phyloP scores from a whole-genome alignment of 2,113 vertebrate species.

The Fukomys damarensis region DNA sequence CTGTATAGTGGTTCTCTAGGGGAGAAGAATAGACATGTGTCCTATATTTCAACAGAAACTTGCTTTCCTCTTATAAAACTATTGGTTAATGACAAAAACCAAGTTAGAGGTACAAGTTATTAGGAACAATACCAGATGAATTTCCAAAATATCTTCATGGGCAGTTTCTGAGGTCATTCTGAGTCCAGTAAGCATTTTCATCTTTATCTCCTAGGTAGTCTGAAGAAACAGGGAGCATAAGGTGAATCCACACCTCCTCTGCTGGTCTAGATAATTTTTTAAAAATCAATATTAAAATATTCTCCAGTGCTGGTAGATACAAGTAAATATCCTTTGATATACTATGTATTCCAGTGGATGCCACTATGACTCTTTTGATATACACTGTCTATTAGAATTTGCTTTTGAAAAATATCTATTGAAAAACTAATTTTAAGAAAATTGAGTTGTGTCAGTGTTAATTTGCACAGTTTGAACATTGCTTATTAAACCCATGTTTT shows the following conservation, averaged over 20 bases:
- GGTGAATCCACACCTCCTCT: background rate
- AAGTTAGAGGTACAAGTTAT: background rate
- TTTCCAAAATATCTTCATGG: background rate
- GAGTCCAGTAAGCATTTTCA: background rate
- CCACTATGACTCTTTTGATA: background rate
- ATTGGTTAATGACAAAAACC: background rate
- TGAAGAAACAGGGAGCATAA: background rate
- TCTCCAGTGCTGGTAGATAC: background rate
- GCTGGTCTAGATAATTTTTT: background rate
- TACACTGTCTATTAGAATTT: constrained; percentile 10
- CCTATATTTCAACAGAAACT: background rate
- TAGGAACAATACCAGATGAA: background rate
- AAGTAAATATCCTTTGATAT: background rate
- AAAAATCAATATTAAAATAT: background rate
- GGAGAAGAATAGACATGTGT: background rate
- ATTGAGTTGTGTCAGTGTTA: background rate
- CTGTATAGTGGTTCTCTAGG: background rate
- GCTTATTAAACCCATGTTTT: background rate
- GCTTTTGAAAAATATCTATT: background rate
- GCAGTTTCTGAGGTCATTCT: background rate
- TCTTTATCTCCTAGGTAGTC: background rate
- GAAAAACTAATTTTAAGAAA: constrained; percentile 44
- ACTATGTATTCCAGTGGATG: background rate
- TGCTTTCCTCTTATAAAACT: background rate
- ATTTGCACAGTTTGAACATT: background rate